Percentiles rank a stretch among this genome's conserved stretches.
Evolutionary conservation across 2,113 vertebrate species (phyloP).

Genomic region (Eublepharis macularius): DNA sequence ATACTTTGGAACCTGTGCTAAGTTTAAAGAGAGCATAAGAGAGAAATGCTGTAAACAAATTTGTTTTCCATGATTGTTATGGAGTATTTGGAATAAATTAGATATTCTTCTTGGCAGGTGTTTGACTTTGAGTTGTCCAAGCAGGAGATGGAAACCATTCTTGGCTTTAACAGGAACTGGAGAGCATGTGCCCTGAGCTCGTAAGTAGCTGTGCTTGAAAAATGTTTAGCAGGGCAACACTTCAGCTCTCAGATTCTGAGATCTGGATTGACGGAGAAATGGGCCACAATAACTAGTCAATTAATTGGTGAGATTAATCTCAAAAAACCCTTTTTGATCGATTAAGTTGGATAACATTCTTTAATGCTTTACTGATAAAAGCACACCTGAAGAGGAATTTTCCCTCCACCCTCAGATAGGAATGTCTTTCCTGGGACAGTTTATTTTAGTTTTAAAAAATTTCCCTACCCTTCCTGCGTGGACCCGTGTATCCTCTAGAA

Average conservation of each 20-base stretch:
- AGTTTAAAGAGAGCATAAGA: too few relatives aligned
- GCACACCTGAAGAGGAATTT: too few relatives aligned
- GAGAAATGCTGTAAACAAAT: too few relatives aligned
- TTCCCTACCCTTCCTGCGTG: too few relatives aligned
- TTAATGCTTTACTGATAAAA: not conserved
- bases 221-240: not conserved
- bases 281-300: not conserved
- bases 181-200: constrained; percentile 79
- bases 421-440: too few relatives aligned
- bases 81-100: not conserved
- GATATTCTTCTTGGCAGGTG: constrained; percentile 72
- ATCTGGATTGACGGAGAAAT: not conserved
- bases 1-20: too few relatives aligned
- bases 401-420: too few relatives aligned
- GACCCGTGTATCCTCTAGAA: too few relatives aligned
- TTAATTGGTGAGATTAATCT: not conserved
- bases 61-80: too few relatives aligned
- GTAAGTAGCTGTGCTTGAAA: constrained; percentile 71
- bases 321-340: not conserved
- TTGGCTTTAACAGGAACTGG: constrained; percentile 86
- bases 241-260: not conserved
- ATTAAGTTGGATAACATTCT: not conserved
- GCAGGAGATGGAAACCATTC: constrained; percentile 84
- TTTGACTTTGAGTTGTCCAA: constrained; percentile 89
- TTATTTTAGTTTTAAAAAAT: too few relatives aligned